Percentiles rank a stretch among this genome's conserved stretches.
phyloP scores from a whole-genome alignment of 2,113 vertebrate genomes.

The Natator depressus region DNA sequence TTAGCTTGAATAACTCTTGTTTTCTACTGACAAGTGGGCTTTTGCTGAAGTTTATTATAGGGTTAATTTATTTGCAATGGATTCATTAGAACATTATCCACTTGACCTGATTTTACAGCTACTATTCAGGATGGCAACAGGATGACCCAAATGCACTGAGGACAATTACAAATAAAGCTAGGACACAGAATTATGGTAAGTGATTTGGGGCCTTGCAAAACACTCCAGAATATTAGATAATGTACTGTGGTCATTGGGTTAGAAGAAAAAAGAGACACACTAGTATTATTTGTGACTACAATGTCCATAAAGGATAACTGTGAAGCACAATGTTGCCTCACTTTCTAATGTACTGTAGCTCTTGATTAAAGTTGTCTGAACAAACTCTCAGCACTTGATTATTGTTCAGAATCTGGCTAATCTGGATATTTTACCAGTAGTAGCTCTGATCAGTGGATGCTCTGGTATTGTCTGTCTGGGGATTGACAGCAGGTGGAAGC shows the following conservation, averaged over 20 bases:
- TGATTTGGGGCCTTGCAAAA: not conserved
- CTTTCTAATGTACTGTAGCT: not conserved
- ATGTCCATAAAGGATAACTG: not conserved
- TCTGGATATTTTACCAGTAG: not conserved
- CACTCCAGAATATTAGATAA: not conserved
- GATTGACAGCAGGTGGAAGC: not conserved
- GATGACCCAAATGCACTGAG: slow-evolving; percentile 15
- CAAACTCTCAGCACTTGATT: not conserved
- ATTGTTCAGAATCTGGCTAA: not conserved
- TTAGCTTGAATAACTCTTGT: not conserved
- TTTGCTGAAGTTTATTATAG: slow-evolving; percentile 25
- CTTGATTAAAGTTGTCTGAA: not conserved
- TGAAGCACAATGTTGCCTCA: not conserved
- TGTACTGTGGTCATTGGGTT: slow-evolving; percentile 21
- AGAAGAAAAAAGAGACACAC: not conserved
- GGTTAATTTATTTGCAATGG: slow-evolving; percentile 8
- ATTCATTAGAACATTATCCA: slow-evolving; percentile 44
- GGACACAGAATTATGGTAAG: not conserved
- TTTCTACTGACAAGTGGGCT: not conserved
- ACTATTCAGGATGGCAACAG: not conserved
- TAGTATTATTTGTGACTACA: not conserved
- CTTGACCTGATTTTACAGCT: slow-evolving; percentile 6
- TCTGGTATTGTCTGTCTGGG: not conserved
- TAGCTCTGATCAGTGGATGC: not conserved
- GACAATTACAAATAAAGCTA: not conserved